Evolutionary conservation across 2,888 invertebrate species (phyloP).

Genomic region (Allophyes oxyacanthae): DNA sequence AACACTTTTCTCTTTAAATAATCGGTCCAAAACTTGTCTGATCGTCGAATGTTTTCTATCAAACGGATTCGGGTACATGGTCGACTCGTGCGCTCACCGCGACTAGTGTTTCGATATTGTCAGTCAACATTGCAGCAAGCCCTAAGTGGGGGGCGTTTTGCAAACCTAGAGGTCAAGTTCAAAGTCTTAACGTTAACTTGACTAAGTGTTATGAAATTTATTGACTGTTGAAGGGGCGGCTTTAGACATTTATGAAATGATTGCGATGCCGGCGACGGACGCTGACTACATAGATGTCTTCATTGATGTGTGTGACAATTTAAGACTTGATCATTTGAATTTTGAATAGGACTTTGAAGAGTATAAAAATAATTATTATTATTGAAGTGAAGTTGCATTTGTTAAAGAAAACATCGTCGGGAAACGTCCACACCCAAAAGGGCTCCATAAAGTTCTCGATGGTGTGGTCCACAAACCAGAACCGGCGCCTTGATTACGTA

Average conservation of each 20-base stretch:
- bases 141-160: conserved; percentile 57
- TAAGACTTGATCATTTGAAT: background rate
- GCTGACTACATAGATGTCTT: conserved; percentile 30
- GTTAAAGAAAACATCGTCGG: too few relatives aligned
- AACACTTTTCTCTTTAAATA: conserved; percentile 82
- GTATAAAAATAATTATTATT: background rate
- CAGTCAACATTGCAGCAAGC: conserved; percentile 29
- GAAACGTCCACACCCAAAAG: too few relatives aligned
- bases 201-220: conserved; percentile 50
- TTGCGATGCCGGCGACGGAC: conserved; percentile 40
- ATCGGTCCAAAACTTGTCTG: conserved; percentile 90
- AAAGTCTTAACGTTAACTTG: conserved; percentile 49
- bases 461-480: too few relatives aligned
- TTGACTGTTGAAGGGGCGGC: conserved; percentile 39
- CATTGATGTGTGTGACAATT: conserved; percentile 29
- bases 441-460: too few relatives aligned
- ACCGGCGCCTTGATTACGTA: too few relatives aligned
- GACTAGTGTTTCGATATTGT: conserved; percentile 60
- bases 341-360: conserved; percentile 1
- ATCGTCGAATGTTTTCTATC: conserved; percentile 92
- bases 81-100: conserved; percentile 64
- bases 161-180: conserved; percentile 68
- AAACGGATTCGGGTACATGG: conserved; percentile 92
- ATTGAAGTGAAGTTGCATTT: too few relatives aligned
- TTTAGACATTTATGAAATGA: conserved; percentile 46